phyloP scores from a whole-genome alignment of 2,888 invertebrate species.

The Odontomyia ornata region DNA sequence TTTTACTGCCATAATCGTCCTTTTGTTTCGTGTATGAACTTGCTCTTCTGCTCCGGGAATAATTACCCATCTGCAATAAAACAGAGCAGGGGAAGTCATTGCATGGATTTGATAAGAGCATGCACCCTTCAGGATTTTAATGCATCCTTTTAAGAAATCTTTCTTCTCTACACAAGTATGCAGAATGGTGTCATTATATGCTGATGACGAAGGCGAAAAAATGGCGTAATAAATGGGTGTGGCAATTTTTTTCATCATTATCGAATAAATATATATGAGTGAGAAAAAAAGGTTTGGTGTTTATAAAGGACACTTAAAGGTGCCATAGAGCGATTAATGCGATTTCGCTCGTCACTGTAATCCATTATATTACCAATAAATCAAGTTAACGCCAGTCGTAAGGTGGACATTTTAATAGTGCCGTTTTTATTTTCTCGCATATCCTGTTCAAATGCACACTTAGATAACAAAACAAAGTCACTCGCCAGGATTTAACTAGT shows the following conservation, averaged over 20 bases:
- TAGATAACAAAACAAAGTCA: slow-evolving; percentile 33
- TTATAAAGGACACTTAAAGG: slow-evolving; percentile 7
- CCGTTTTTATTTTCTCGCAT: slow-evolving; percentile 23
- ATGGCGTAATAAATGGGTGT: slow-evolving; percentile 43
- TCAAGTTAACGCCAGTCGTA: slow-evolving; percentile 18
- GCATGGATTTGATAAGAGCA: background rate
- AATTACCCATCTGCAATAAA: slow-evolving; percentile 2
- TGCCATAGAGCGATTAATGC: slow-evolving; percentile 11
- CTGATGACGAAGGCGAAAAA: background rate
- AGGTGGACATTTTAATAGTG: slow-evolving; percentile 32
- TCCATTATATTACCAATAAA: slow-evolving; percentile 34
- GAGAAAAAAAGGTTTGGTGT: background rate
- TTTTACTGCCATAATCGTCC: background rate
- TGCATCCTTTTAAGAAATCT: slow-evolving; percentile 2
- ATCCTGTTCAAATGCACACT: slow-evolving; percentile 34
- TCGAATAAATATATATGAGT: slow-evolving; percentile 4
- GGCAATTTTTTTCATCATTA: slow-evolving; percentile 18
- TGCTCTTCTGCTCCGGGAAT: slow-evolving; percentile 9
- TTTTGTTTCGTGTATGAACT: background rate
- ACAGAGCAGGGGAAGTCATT: background rate
- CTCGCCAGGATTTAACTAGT: slow-evolving; percentile 20
- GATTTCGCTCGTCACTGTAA: slow-evolving; percentile 27
- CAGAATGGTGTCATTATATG: slow-evolving; percentile 22
- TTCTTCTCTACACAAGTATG: background rate
- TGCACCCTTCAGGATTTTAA: slow-evolving; percentile 4